These are phyloP conservation scores for Zaprionus lineosus DNA, from an alignment of 2,888 invertebrate species.

Conservation along the genomic window DNA sequence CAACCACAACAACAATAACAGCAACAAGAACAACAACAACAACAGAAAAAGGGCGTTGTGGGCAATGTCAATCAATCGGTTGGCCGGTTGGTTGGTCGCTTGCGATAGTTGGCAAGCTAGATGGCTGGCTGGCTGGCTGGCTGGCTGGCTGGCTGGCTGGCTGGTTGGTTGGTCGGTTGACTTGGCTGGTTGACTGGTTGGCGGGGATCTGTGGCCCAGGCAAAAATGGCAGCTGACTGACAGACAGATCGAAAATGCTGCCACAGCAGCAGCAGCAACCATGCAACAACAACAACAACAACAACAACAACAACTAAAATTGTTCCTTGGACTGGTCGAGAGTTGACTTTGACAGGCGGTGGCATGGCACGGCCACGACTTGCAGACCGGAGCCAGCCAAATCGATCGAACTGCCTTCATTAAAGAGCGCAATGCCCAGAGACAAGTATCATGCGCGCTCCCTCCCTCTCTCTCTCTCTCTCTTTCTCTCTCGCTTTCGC, in stretches of 20 bases:
- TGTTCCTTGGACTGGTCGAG: constrained; percentile 41
- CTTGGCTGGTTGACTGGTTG: constrained; percentile 1
- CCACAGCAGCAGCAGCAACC: constrained; percentile 41
- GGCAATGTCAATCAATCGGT: constrained; percentile 78
- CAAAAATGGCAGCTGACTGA: constrained; percentile 77
- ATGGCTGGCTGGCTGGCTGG: constrained; percentile 35
- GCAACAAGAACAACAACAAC: constrained; percentile 1
- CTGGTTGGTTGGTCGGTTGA: constrained; percentile 9
- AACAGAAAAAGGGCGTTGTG: constrained; percentile 70
- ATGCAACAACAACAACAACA: constrained; percentile 41
- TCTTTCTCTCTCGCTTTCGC: constrained; percentile 7
- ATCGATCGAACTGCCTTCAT: constrained; percentile 77
- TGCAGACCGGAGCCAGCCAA: constrained; percentile 65
- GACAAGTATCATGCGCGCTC: constrained; percentile 12
- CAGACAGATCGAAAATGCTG: constrained; percentile 76
- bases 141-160: constrained; percentile 54
- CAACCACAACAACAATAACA: constrained; percentile 16
- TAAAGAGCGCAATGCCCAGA: constrained; percentile 49
- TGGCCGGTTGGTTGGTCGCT: constrained; percentile 44
- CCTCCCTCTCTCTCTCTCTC: constrained; percentile 23
- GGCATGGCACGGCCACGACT: constrained; percentile 70
- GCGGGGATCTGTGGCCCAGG: constrained; percentile 46
- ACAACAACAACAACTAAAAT: constrained; percentile 49
- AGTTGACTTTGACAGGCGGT: constrained; percentile 60
- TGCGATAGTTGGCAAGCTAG: constrained; percentile 12